Conservation (phyloP, 2,888 invertebrate species). For the Phengaris alcon region DNA sequence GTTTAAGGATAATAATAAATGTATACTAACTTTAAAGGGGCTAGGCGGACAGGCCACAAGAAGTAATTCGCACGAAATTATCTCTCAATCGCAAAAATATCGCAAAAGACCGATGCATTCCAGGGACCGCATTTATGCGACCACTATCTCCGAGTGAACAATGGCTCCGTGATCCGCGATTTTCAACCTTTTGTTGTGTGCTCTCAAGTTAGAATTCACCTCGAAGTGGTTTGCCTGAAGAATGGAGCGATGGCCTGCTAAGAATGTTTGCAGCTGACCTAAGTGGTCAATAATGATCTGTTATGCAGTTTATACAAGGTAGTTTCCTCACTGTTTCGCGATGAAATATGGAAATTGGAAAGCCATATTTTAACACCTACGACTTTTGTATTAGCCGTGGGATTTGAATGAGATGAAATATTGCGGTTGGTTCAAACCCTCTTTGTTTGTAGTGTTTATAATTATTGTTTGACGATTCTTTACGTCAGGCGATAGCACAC, state of each 20-base stretch:
- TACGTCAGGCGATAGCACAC: no score
- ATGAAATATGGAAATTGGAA: conserved; percentile 47
- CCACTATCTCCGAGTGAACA: conserved; percentile 49
- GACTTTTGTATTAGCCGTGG: not conserved
- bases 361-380: conserved; percentile 33
- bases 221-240: conserved; percentile 43
- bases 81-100: conserved; percentile 63
- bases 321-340: conserved; percentile 58
- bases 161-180: conserved; percentile 44
- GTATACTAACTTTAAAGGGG: not conserved
- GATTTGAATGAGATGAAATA: not conserved
- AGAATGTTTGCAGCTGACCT: conserved; percentile 75
- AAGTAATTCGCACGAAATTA: conserved; percentile 59
- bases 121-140: conserved; percentile 71
- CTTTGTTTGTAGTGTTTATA: no score
- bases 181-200: conserved; percentile 47
- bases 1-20: conserved; percentile 20
- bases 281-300: conserved; percentile 77
- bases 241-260: conserved; percentile 71
- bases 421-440: no score
- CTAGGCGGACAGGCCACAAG: conserved; percentile 33
- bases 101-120: conserved; percentile 74
- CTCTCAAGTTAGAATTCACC: conserved; percentile 50
- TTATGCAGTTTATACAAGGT: conserved; percentile 63
- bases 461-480: no score